Evolutionary conservation across 2,797 vertebrate species (phyloP).

Genomic region (Centroberyx gerrardi): DNA sequence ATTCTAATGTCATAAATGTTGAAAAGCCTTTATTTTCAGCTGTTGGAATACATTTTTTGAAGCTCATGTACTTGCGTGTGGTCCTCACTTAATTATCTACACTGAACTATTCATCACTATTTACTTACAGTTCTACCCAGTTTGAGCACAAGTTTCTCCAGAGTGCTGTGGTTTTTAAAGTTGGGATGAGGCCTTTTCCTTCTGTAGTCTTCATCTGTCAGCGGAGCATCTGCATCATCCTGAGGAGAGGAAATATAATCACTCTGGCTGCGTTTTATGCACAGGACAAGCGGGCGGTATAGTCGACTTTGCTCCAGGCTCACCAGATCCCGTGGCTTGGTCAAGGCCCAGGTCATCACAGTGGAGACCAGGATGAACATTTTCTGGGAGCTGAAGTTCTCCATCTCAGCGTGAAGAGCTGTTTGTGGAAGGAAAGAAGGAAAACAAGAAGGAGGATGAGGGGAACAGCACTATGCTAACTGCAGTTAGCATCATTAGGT

Average conservation of each 20-base stretch:
- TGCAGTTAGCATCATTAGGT: too few species aligned
- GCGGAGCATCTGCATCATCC: conserved; percentile 85
- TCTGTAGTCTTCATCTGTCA: conserved; percentile 91
- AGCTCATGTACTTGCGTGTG: background rate
- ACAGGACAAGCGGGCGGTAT: background rate
- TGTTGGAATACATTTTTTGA: background rate
- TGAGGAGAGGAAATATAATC: conserved; percentile 58
- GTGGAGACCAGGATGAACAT: conserved; percentile 94
- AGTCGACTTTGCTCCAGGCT: conserved; percentile 61
- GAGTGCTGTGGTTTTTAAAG: conserved; percentile 87
- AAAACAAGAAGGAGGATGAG: background rate
- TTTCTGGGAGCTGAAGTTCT: conserved; percentile 87
- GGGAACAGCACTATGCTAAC: too few species aligned
- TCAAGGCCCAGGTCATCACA: conserved; percentile 93
- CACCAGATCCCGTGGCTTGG: conserved; percentile 87
- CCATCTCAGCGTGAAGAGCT: conserved; percentile 87
- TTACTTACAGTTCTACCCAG: conserved; percentile 88
- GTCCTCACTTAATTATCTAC: background rate
- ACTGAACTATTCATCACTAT: background rate
- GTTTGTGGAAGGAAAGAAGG: conserved; percentile 11
- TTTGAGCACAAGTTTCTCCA: conserved; percentile 92
- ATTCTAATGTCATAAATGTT: background rate
- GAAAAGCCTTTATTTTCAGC: background rate
- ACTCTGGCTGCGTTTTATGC: background rate
- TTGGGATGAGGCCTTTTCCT: conserved; percentile 87